Conservation (phyloP, 2,888 invertebrate species). For the Nephrotoma flavescens region DNA sequence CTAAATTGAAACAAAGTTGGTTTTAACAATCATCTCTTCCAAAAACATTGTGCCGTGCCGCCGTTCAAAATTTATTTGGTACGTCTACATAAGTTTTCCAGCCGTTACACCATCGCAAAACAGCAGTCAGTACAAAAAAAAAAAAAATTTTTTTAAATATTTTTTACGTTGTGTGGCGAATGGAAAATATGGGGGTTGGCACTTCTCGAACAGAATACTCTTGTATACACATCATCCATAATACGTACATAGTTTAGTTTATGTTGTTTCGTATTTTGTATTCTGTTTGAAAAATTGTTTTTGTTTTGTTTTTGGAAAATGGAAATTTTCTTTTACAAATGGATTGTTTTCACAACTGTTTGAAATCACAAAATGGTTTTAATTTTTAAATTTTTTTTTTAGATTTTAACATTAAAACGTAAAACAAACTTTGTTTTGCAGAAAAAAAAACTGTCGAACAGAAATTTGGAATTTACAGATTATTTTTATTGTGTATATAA, state of each 20-base stretch:
- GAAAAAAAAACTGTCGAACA: neutral
- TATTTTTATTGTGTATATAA: neutral
- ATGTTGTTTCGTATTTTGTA: neutral
- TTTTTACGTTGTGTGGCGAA: neutral
- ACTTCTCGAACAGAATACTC: neutral
- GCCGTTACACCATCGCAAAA: neutral
- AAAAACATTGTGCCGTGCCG: neutral
- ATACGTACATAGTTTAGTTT: neutral
- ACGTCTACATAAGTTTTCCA: neutral
- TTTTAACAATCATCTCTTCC: neutral
- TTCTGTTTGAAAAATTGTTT: neutral
- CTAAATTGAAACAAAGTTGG: neutral
- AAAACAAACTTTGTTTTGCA: neutral
- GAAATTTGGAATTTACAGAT: neutral
- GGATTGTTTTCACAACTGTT: neutral
- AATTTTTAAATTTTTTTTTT: neutral
- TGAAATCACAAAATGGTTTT: neutral
- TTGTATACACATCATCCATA: no score
- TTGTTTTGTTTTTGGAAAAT: neutral
- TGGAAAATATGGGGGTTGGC: neutral
- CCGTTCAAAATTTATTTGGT: neutral
- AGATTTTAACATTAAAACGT: neutral
- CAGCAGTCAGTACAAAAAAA: neutral
- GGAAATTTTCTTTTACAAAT: neutral
- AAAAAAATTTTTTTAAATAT: neutral